These are phyloP conservation scores for Bombus polaris DNA, from an alignment of 1,140 invertebrate genomes.

Conservation along the genomic window DNA sequence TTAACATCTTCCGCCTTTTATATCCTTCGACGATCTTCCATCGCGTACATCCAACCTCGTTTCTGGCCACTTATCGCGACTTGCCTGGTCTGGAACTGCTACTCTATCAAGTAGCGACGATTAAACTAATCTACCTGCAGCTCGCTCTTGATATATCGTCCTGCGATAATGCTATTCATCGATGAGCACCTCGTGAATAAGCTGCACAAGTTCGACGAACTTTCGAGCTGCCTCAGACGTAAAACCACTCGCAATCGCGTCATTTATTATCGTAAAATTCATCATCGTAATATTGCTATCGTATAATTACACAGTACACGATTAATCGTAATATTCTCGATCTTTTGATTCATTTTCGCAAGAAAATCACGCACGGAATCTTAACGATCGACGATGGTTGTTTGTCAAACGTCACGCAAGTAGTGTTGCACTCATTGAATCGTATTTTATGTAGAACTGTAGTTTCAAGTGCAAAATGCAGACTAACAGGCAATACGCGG, in stretches of 20 bases:
- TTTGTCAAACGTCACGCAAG: background rate
- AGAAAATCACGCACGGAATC: background rate
- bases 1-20: conserved; percentile 1
- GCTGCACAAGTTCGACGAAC: background rate
- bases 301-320: too few relatives aligned
- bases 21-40: background rate
- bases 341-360: background rate
- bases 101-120: conserved; percentile 40
- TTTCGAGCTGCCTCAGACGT: background rate
- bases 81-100: background rate
- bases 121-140: conserved; percentile 50
- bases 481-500: conserved; percentile 68
- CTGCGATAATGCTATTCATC: conserved; percentile 41
- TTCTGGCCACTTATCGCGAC: background rate
- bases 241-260: background rate
- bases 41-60: background rate
- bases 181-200: conserved; percentile 47
- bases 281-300: background rate
- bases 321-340: background rate
- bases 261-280: background rate
- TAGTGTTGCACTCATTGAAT: background rate
- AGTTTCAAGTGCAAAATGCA: conserved; percentile 68
- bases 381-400: background rate
- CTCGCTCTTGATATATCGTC: conserved; percentile 28
- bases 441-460: too few relatives aligned